Conservation (phyloP, 2,888 invertebrate species). For the Caenorhabditis sp. region DNA sequence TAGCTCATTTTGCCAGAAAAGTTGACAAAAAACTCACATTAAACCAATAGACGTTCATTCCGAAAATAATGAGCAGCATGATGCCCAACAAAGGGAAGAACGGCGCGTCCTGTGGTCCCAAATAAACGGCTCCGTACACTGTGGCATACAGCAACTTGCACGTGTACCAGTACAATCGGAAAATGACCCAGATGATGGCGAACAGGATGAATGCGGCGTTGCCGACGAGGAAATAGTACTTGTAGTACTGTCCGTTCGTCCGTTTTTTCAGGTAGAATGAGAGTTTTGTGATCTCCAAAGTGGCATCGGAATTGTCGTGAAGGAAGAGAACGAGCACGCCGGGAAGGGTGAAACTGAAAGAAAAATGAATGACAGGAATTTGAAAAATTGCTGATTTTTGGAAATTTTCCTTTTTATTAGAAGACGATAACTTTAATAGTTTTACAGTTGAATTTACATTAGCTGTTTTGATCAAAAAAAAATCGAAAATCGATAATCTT, state of each 20-base stretch:
- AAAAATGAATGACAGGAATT: neutral
- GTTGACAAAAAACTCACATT: constrained; percentile 65
- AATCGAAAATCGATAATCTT: no score
- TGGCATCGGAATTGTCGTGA: constrained; percentile 77
- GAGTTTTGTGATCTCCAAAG: constrained; percentile 76
- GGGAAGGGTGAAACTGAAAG: constrained; percentile 73
- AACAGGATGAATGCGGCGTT: constrained; percentile 74
- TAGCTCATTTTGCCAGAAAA: no score
- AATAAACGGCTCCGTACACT: constrained; percentile 74
- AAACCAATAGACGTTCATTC: constrained; percentile 79
- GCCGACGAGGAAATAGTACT: constrained; percentile 68
- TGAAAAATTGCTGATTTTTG: no score
- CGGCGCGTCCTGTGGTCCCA: constrained; percentile 74
- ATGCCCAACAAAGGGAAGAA: constrained; percentile 73
- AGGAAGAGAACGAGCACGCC: constrained; percentile 76
- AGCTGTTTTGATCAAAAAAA: no score
- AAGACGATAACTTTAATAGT: no score
- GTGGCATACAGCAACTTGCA: constrained; percentile 76
- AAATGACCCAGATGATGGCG: constrained; percentile 75
- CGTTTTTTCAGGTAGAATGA: constrained; percentile 75
- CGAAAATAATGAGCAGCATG: constrained; percentile 72
- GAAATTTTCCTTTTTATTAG: no score
- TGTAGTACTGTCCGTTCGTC: constrained; percentile 73
- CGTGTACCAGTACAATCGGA: constrained; percentile 77
- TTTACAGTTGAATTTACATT: no score